Evolutionary conservation across 2,113 vertebrate genomes (phyloP), one percentile per base, ranked within the genome.

Genomic region (Heterocephalus glaber): DNA sequence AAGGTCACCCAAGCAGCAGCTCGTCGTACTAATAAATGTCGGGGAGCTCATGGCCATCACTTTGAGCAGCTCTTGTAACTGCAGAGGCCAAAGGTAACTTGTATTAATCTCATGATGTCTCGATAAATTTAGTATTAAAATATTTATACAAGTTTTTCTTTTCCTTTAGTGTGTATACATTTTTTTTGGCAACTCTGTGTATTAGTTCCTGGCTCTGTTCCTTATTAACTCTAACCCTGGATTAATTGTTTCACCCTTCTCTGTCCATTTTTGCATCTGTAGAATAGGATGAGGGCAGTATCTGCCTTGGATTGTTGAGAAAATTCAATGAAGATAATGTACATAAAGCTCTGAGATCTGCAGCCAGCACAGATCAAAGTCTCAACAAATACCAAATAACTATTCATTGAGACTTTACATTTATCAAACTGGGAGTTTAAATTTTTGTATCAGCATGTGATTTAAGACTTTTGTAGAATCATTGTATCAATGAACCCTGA

Each of bases 341-440:
- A 12, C 11, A 2, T 35, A 54, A 30, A 88, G 9, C 16, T 20
- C 14, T 63, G 83, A 83, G 24, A n/a, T 91, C 30, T 72, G 54
- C 20, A 41, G 9, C 14, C 28, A 52, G 35, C 19, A 76, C 16
- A 82, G 41, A 13, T 13, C 19, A 56, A 35, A 20, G 3, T 61
- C 60, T 95, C 79, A 95, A 54, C 41, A 90, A 72, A 86, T 33
- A 68, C 35, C 28, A 63, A 58, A 14, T 87, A 33, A 41, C 52
- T 65, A 86, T 56, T 95, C 65, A 70, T 68, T 72, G 89, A 93
- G 58, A 70, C 47, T 72, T 93, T 41, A 82, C 24, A 33, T 65
- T 54, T 77, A 82, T 77, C 11, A 90, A 84, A 87, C 30, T 24
- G 6, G 19, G 24, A 83, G 4, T 54, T 95, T 68, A 91, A 49